Evolutionary conservation across 2,113 vertebrate species (phyloP).

Genomic region (Fulmarus glacialis): DNA sequence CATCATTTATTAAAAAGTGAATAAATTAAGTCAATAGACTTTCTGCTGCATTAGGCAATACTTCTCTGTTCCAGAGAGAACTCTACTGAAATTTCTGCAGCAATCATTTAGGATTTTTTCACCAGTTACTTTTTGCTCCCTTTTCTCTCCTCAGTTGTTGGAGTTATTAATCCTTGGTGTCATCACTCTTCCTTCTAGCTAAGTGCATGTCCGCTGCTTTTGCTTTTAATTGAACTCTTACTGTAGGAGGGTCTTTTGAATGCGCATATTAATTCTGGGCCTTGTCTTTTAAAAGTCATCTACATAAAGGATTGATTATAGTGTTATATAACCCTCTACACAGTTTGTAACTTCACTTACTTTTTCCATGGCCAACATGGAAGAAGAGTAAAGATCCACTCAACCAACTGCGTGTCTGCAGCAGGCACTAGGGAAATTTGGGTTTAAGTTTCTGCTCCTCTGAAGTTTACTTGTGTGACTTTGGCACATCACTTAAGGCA

Average conservation of each 20-base stretch:
- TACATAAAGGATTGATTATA: background rate
- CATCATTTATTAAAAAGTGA: background rate
- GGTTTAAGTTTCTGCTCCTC: background rate
- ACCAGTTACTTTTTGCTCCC: background rate
- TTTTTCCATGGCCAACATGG: background rate
- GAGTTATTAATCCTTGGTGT: background rate
- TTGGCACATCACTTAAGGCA: background rate
- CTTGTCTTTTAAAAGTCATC: background rate
- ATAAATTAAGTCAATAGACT: background rate
- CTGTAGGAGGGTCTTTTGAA: background rate
- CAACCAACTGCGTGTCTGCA: background rate
- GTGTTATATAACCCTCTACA: background rate
- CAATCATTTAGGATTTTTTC: background rate
- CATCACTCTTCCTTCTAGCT: background rate
- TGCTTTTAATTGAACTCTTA: background rate
- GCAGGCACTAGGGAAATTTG: background rate
- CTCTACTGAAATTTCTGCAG: background rate
- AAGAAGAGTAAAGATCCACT: background rate
- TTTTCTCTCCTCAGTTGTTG: background rate
- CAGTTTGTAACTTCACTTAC: background rate
- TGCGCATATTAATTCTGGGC: background rate
- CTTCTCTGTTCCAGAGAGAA: background rate
- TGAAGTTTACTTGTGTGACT: background rate
- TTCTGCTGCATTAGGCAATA: background rate
- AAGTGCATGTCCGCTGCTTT: background rate